Conservation (phyloP, 2,113 vertebrate species). For the Boulengeromyrus knoepffleri region DNA sequence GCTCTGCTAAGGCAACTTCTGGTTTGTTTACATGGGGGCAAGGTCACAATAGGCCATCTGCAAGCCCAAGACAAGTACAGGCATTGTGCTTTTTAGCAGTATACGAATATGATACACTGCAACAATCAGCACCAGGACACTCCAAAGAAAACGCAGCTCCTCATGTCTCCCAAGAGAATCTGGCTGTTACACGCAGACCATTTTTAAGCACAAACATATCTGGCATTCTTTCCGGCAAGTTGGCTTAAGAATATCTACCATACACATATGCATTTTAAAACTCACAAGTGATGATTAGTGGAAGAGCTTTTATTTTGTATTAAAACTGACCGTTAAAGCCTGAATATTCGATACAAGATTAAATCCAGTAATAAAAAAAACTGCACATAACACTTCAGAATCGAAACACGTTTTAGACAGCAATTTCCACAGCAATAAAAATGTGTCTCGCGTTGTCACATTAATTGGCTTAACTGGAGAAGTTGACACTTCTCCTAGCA, state of each 20-base stretch:
- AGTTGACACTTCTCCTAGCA: neutral
- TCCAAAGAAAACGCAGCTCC: neutral
- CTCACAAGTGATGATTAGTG: neutral
- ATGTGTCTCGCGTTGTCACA: neutral
- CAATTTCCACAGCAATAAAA: neutral
- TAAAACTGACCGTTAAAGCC: neutral
- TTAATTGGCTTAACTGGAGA: neutral
- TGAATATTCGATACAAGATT: neutral
- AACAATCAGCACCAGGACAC: neutral
- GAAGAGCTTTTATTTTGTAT: neutral
- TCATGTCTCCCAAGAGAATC: neutral
- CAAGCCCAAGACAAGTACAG: neutral
- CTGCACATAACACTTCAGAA: neutral
- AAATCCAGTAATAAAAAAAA: neutral
- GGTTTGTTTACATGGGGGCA: neutral
- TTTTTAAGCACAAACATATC: neutral
- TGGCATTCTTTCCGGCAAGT: neutral
- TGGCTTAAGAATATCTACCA: neutral
- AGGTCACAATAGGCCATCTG: neutral
- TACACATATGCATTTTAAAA: neutral
- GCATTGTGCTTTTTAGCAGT: neutral
- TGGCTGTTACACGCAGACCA: neutral
- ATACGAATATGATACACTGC: neutral
- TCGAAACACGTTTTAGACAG: neutral
- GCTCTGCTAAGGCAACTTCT: neutral